Conservation (phyloP, 2,113 vertebrate species). For the Verasper variegatus region DNA sequence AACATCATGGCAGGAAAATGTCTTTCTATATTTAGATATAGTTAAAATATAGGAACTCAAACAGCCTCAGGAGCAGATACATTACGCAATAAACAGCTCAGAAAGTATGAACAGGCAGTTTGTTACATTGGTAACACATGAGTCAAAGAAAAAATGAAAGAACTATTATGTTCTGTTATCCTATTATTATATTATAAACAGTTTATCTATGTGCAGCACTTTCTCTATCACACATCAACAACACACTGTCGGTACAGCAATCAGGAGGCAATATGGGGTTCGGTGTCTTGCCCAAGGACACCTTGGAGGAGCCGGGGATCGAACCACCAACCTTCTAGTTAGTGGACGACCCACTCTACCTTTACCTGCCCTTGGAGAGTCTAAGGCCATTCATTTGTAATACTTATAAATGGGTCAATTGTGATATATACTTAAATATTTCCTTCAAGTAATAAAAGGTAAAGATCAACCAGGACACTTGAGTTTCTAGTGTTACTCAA, state of each 20-base stretch:
- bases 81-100: background rate
- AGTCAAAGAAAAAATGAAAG: background rate
- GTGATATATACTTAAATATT: too few relatives aligned
- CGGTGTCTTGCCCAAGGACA: too few relatives aligned
- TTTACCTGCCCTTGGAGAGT: too few relatives aligned
- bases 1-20: conserved; percentile 3
- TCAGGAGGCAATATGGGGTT: background rate
- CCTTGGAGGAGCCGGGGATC: too few relatives aligned
- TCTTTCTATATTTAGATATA: background rate
- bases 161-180: too few relatives aligned
- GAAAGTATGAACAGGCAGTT: background rate
- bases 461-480: too few relatives aligned
- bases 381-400: too few relatives aligned
- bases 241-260: background rate
- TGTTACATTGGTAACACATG: background rate
- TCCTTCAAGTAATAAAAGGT: too few relatives aligned
- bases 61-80: background rate
- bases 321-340: background rate
- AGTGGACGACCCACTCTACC: too few relatives aligned
- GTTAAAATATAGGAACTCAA: background rate
- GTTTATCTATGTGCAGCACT: background rate
- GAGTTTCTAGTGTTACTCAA: too few relatives aligned
- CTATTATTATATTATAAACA: background rate
- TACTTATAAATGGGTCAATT: too few relatives aligned
- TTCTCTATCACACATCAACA: background rate